These are phyloP conservation scores for Caenorhabditis macrosperma DNA, from an alignment of 2,888 invertebrate genomes.

Conservation along the genomic window DNA sequence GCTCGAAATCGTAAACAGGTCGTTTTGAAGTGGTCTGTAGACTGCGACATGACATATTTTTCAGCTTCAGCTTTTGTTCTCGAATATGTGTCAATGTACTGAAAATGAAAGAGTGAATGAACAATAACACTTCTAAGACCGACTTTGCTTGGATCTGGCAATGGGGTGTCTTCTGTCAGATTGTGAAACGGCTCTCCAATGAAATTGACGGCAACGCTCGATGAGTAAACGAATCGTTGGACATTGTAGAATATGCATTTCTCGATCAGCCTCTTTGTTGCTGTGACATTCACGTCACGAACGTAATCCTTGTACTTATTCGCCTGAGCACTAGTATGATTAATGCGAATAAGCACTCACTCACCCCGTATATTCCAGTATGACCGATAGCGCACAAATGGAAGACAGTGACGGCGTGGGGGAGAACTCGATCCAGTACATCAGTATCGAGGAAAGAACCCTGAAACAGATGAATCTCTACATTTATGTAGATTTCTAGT, in stretches of 20 bases:
- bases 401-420: neutral
- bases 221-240: constrained; percentile 33
- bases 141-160: constrained; percentile 15
- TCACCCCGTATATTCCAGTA: constrained; percentile 13
- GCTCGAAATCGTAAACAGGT: constrained; percentile 26
- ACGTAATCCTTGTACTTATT: neutral
- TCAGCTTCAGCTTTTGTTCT: constrained; percentile 31
- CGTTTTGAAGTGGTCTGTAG: constrained; percentile 4
- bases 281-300: constrained; percentile 15
- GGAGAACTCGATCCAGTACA: constrained; percentile 10
- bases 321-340: constrained; percentile 5
- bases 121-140: neutral
- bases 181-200: constrained; percentile 40
- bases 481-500: neutral
- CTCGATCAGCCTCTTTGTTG: constrained; percentile 10
- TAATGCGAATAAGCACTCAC: neutral
- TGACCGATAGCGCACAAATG: constrained; percentile 35
- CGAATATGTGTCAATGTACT: constrained; percentile 37
- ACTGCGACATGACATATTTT: neutral
- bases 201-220: constrained; percentile 28
- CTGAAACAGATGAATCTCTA: constrained; percentile 2
- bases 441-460: constrained; percentile 3
- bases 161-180: constrained; percentile 6
- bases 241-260: constrained; percentile 27
- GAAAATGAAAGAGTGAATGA: neutral